phyloP scores from a whole-genome alignment of 2,113 vertebrate species.

The Bolborhynchus lineola region DNA sequence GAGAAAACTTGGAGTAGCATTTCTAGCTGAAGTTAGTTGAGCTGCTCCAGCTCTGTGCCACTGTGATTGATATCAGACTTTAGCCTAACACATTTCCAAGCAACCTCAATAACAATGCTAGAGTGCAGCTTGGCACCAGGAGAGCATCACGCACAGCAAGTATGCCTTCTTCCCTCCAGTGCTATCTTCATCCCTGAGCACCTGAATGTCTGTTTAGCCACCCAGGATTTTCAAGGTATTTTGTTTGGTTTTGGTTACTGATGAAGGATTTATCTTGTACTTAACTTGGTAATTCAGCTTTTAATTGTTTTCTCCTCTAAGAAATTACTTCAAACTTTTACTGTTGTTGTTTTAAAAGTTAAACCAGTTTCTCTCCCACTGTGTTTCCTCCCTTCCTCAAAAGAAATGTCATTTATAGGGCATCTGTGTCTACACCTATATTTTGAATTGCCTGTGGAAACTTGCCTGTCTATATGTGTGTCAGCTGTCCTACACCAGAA shows the following conservation, averaged over 20 bases:
- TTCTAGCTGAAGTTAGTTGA: background rate
- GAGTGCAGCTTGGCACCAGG: background rate
- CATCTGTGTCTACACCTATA: background rate
- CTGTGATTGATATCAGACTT: background rate
- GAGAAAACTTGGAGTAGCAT: background rate
- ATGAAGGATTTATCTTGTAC: background rate
- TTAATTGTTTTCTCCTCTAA: background rate
- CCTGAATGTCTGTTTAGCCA: background rate
- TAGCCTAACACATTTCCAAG: background rate
- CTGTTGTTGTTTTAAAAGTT: background rate
- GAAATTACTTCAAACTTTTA: background rate
- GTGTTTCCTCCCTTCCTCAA: slow-evolving; percentile 10
- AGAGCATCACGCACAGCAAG: background rate
- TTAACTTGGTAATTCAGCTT: background rate
- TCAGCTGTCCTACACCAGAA: slow-evolving; percentile 36
- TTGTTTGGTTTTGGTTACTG: background rate
- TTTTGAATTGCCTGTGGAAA: slow-evolving; percentile 23
- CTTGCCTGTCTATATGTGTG: background rate
- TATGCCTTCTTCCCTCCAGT: background rate
- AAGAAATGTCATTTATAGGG: slow-evolving; percentile 17
- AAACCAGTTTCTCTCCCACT: background rate
- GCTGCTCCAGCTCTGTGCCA: background rate
- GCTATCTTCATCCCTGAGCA: background rate
- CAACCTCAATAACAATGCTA: fast-evolving
- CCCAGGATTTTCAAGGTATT: background rate